Evolutionary conservation across 2,113 vertebrate species (phyloP).

Genomic region (Rhea pennata): DNA sequence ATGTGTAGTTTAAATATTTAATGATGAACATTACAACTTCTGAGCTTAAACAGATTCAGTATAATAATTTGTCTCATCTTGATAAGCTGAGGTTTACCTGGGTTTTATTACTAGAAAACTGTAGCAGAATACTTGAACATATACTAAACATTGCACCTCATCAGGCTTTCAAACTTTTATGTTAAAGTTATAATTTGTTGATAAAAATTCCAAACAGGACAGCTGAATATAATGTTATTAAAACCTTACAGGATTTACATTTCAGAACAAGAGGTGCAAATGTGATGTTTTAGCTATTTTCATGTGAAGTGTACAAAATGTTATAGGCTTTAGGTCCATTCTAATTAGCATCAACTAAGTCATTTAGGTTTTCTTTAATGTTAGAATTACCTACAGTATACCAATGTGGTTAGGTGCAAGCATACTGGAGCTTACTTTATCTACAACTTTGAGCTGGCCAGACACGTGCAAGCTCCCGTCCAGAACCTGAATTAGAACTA

Average conservation of each 20-base stretch:
- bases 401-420: neutral
- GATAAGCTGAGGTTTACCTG: neutral
- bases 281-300: neutral
- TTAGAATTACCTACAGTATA: neutral
- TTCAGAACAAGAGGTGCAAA: neutral
- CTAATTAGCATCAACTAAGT: neutral
- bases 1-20: neutral
- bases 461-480: neutral
- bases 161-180: neutral
- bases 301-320: neutral
- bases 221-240: neutral
- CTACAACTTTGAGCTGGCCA: neutral
- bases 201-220: neutral
- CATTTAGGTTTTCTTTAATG: neutral
- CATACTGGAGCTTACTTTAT: neutral
- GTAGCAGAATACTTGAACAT: neutral
- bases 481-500: neutral
- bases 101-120: neutral
- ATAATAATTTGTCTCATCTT: neutral
- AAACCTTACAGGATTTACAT: neutral
- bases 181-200: neutral
- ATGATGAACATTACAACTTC: neutral
- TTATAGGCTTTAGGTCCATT: neutral
- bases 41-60: neutral
- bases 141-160: neutral